phyloP scores from a whole-genome alignment of 1,140 invertebrate species.

The Dinoponera quadriceps region DNA sequence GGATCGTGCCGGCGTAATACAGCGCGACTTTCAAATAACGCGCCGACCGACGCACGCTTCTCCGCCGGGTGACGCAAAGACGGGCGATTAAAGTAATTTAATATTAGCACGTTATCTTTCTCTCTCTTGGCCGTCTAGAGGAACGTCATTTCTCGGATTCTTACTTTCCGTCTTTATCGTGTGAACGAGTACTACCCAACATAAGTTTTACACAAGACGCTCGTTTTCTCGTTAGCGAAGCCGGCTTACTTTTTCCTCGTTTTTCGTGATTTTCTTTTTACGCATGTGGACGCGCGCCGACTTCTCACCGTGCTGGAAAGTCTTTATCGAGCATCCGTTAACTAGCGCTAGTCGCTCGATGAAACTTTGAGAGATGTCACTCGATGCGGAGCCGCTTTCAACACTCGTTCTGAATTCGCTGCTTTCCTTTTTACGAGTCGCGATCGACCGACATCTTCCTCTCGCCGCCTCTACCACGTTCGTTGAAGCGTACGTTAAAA shows the following conservation, averaged over 20 bases:
- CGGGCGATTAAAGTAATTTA: slow-evolving; percentile 35
- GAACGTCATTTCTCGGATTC: slow-evolving; percentile 5
- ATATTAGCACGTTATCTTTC: slow-evolving; percentile 26
- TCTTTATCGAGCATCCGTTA: background rate
- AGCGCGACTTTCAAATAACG: slow-evolving; percentile 42
- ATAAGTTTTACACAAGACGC: slow-evolving; percentile 36
- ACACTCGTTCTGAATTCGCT: background rate
- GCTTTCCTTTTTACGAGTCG: slow-evolving; percentile 35
- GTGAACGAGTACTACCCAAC: slow-evolving; percentile 20
- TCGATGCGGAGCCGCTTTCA: background rate
- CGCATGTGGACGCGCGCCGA: background rate
- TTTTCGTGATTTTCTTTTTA: slow-evolving; percentile 39
- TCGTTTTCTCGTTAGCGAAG: slow-evolving; percentile 40
- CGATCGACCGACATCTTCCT: background rate
- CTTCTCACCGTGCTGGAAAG: slow-evolving; percentile 26
- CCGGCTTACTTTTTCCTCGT: slow-evolving; percentile 40
- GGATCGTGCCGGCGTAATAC: slow-evolving; percentile 37
- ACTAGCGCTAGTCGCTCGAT: slow-evolving; percentile 27
- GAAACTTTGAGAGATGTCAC: slow-evolving; percentile 5
- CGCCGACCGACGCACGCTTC: slow-evolving; percentile 2
- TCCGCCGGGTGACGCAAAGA: slow-evolving; percentile 17
- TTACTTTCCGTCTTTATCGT: slow-evolving; percentile 48
- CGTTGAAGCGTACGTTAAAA: slow-evolving; percentile 8
- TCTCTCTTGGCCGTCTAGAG: background rate
- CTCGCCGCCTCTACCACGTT: background rate